A percentile compares a stretch with the other conserved stretches of the same genome.
Conservation (phyloP, 2,888 invertebrate species). For the Ectemnius lituratus region DNA sequence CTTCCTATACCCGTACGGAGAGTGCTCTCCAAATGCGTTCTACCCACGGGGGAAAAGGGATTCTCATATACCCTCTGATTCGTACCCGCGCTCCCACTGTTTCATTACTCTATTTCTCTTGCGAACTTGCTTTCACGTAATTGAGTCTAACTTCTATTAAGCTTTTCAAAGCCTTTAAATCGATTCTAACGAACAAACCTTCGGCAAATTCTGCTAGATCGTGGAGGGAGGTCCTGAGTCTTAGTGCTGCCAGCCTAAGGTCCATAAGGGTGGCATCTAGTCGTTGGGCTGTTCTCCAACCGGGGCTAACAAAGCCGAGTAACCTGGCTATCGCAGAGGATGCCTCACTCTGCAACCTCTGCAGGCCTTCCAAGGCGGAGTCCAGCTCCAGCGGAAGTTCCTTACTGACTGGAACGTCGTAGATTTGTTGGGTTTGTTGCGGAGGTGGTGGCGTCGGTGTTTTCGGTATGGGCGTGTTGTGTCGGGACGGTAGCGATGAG, state of each 20-base stretch:
- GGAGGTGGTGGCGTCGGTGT: slow-evolving; percentile 69
- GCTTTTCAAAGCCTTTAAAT: too few species aligned
- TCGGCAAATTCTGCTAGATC: slow-evolving; percentile 94
- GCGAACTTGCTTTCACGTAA: neutral
- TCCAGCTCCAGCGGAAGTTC: slow-evolving; percentile 86
- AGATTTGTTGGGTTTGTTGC: slow-evolving; percentile 77
- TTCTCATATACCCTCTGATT: neutral
- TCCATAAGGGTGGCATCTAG: slow-evolving; percentile 89
- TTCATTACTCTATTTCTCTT: neutral
- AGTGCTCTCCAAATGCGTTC: neutral
- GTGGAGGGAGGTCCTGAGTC: slow-evolving; percentile 88
- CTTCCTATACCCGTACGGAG: neutral
- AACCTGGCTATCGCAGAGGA: slow-evolving; percentile 89
- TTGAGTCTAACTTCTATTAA: neutral
- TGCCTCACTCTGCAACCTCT: slow-evolving; percentile 88
- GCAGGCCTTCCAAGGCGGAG: slow-evolving; percentile 87
- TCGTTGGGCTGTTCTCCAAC: slow-evolving; percentile 90
- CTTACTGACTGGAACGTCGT: slow-evolving; percentile 83
- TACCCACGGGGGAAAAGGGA: neutral
- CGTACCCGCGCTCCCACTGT: neutral
- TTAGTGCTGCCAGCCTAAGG: slow-evolving; percentile 88
- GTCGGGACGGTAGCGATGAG: slow-evolving; percentile 66
- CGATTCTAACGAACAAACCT: slow-evolving; percentile 77
- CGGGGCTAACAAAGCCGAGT: slow-evolving; percentile 87
- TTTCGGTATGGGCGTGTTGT: slow-evolving; percentile 67